These are phyloP conservation scores for Selenia dentaria DNA, from an alignment of 2,888 invertebrate genomes.

Conservation along the genomic window DNA sequence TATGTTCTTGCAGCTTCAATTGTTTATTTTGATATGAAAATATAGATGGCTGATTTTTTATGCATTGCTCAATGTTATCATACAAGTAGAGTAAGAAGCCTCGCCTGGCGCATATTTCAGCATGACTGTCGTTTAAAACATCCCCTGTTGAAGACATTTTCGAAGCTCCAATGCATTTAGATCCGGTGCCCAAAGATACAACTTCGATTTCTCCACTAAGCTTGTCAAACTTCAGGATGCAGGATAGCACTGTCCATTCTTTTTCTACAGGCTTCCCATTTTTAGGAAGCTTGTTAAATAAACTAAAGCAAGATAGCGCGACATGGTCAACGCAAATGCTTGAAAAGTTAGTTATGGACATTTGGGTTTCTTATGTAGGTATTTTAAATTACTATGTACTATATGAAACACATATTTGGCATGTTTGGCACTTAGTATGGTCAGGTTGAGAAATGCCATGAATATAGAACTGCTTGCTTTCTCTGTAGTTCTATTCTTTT, in stretches of 20 bases:
- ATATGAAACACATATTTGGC: too few relatives aligned
- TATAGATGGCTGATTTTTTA: slow-evolving; percentile 58
- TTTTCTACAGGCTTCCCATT: slow-evolving; percentile 90
- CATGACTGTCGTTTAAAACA: slow-evolving; percentile 95
- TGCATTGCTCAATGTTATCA: slow-evolving; percentile 79
- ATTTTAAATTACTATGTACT: too few relatives aligned
- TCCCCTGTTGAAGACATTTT: slow-evolving; percentile 88
- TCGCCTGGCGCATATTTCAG: slow-evolving; percentile 94
- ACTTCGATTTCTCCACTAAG: slow-evolving; percentile 74
- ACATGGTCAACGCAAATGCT: too few relatives aligned
- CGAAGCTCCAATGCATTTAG: slow-evolving; percentile 93
- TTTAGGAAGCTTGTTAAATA: slow-evolving; percentile 87
- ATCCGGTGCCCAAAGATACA: slow-evolving; percentile 94
- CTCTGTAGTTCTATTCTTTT: too few relatives aligned
- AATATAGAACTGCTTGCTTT: too few relatives aligned
- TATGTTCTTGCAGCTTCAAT: slow-evolving; percentile 79
- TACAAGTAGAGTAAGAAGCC: slow-evolving; percentile 92
- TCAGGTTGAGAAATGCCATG: too few relatives aligned
- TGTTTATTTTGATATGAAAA: slow-evolving; percentile 50
- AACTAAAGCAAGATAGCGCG: slow-evolving; percentile 83
- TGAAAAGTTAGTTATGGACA: too few relatives aligned
- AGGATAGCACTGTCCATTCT: slow-evolving; percentile 95
- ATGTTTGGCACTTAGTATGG: too few relatives aligned
- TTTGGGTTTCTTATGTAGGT: too few relatives aligned
- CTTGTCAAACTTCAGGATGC: slow-evolving; percentile 85